Base-by-base conservation (phyloP, 1,140 invertebrate species). In the Drosophila equinoxialis region DNA sequence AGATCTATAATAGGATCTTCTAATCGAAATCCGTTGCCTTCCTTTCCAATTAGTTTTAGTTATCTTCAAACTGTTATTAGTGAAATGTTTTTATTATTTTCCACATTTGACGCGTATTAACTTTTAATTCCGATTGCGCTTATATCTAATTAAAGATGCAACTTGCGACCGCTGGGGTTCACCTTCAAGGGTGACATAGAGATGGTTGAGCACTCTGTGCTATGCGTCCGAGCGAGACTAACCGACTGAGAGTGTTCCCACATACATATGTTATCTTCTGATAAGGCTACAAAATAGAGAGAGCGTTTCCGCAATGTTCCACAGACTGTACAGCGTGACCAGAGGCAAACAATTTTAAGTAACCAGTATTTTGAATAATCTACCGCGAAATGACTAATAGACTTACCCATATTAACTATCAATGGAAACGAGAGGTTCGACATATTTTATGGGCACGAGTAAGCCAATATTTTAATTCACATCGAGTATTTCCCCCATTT, bases 111-210 rank as follows among this genome's bases (percentile, higher is more conserved):
- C 3, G 13, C 3, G 2, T 11, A 17, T 33, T 17, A 48, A 48
- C 14, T 8, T 20, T 17, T 48, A 8, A 48, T 51, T 51, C 45
- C 45, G 17, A 51, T 20, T 51, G 17, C 45, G 17, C 17, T 51
- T 23, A 51, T 51, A 23, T 51, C 45, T 23, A 51, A 51, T 20
- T 17, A 13, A 23, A 17, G 23, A 60, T 60, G 58, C 20, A 8
- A 10, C 14, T 48, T 23, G 45, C 45, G 45, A 11, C 17, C 45
- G 45, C 45, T 23, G 17, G 45, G 17, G 45, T 51, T 51, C 45
- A 51, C 45, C 45, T 51, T 51, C 45, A 51, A 51, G 17, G 45
- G 45, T 51, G 45, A 51, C 45, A 17, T 51, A 51, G 17, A 51
- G 45, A 51, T 51, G 45, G 3, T 45, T n/a, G 42, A 14, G 8